Percentiles rank a stretch among this genome's conserved stretches.
These are phyloP conservation scores for Eospalax fontanierii DNA, from an alignment of 2,797 vertebrate species.

Conservation along the genomic window DNA sequence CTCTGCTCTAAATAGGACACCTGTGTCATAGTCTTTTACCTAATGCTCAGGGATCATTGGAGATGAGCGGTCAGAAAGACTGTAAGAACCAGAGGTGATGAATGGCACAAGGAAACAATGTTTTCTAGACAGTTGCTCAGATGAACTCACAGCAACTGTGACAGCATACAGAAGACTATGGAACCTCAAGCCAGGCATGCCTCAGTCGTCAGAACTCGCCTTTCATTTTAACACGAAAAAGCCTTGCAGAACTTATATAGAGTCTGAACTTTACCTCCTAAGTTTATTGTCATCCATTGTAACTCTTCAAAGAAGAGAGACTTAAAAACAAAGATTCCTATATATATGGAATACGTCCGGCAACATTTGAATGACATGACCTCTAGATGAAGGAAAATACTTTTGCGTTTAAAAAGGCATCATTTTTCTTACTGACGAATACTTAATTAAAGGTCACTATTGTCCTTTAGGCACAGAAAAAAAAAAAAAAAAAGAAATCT, in stretches of 20 bases:
- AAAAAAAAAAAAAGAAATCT: too few relatives aligned
- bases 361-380: neutral
- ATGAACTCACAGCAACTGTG: too few relatives aligned
- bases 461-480: slow-evolving; percentile 10
- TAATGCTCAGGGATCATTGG: too few relatives aligned
- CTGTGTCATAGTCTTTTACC: too few relatives aligned
- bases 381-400: neutral
- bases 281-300: neutral
- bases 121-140: too few relatives aligned
- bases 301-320: neutral
- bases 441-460: neutral
- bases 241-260: neutral
- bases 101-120: too few relatives aligned
- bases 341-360: neutral
- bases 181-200: neutral
- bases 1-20: too few relatives aligned
- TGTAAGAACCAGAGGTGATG: too few relatives aligned
- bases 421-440: neutral
- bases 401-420: neutral
- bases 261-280: neutral
- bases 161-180: too few relatives aligned
- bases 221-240: neutral
- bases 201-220: neutral
- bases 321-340: neutral
- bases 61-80: too few relatives aligned